Base-by-base conservation (phyloP, 2,888 invertebrate genomes). In the Osmoderma eremita region DNA sequence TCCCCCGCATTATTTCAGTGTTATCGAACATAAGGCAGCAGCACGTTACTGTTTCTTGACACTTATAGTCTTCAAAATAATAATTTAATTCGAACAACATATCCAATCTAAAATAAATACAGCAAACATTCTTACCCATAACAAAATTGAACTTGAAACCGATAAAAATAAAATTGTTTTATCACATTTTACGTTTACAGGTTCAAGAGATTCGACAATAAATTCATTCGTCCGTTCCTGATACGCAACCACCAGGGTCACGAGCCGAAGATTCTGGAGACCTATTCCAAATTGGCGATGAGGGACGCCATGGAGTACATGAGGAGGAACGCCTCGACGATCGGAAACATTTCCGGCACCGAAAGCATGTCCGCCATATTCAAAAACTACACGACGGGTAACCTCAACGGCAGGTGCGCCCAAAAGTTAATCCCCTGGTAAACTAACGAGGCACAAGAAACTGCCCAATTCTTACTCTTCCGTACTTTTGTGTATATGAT, bases 151-250 rank as follows among this genome's bases (percentile, higher is more conserved):
- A 30, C 30, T 6, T 3, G 8, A 30, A 8, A 1, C 1, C 6
- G 6, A 10, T 8, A 30, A 30, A 30, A 30, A 2, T 3, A 30
- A n/a, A n/a, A n/a, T n/a, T 6, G 2, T 30, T 30, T 30, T 30
- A 5, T 5, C 3, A 4, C 24, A 24, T 24, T 24, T 24, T 24
- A 48, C 6, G n/a, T 39, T 38, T 77, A 22, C 77, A 91, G 91
- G 81, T 97, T 97, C 83, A 96, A 97, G 82, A 88, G 95, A 75
- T 95, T 96, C 82, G 97, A 97, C 83, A 95, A 94, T 83, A 90
- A 92, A 79, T 97, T 95, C 82, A 92, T 98, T 76, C 89, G 96
- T 72, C 97, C 96, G 18, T 89, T 93, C 78, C 83, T 97, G 75
- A 86, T 95, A 72, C 88, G 95, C 75, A 92, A 95, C 82, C 89